Evolutionary conservation across 2,888 invertebrate genomes (phyloP).

Genomic region (Diabrotica balteata): DNA sequence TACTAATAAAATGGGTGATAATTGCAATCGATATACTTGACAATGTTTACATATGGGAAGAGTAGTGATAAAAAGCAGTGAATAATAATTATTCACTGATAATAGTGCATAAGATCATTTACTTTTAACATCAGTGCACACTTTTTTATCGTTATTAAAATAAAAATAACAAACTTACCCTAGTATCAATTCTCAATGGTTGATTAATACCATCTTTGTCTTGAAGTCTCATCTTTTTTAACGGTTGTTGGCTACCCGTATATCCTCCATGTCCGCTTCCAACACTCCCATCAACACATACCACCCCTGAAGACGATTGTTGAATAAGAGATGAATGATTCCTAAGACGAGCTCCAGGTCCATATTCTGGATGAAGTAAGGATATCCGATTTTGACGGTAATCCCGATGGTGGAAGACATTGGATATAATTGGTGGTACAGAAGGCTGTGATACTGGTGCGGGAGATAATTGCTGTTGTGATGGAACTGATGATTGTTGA

Average conservation of each 20-base stretch:
- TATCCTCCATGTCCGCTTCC: slow-evolving; percentile 29
- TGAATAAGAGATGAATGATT: slow-evolving; percentile 20
- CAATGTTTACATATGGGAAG: too few species aligned
- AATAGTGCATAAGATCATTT: too few species aligned
- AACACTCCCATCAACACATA: slow-evolving; percentile 39
- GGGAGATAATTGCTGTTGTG: slow-evolving; percentile 20
- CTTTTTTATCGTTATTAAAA: background rate
- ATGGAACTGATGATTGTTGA: slow-evolving; percentile 51
- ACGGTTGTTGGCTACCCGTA: slow-evolving; percentile 65
- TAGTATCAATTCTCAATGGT: slow-evolving; percentile 73
- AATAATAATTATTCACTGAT: too few species aligned
- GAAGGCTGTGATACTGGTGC: slow-evolving; percentile 54
- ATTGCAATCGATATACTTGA: too few species aligned
- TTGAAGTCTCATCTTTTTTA: slow-evolving; percentile 72
- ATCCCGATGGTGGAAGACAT: slow-evolving; percentile 51
- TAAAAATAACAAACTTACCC: slow-evolving; percentile 54
- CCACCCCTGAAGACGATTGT: slow-evolving; percentile 35
- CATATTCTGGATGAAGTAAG: slow-evolving; percentile 66
- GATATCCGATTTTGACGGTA: slow-evolving; percentile 70
- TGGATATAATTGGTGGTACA: slow-evolving; percentile 57
- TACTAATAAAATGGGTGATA: too few species aligned
- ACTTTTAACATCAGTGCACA: background rate
- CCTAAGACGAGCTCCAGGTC: slow-evolving; percentile 49
- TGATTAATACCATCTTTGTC: slow-evolving; percentile 62
- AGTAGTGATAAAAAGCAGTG: too few species aligned